Evolutionary conservation across 2,888 invertebrate species (phyloP), one percentile per base, ranked within the genome.

Genomic region (Stenodera caucasica): DNA sequence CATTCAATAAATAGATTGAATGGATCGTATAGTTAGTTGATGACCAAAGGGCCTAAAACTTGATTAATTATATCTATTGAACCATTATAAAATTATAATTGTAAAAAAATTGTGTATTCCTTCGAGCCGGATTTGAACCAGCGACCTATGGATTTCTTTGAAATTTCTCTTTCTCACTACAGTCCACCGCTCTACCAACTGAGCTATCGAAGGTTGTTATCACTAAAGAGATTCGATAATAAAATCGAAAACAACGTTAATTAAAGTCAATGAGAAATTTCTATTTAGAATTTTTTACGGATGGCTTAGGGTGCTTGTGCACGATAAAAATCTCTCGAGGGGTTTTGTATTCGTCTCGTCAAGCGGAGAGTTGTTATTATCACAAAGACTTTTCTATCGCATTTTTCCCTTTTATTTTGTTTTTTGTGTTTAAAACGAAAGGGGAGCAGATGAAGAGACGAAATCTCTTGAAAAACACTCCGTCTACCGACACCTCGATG

Each of bases 101-200:
- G 3, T 57, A 62, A 62, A 70, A 66, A 63, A 72, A 68, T 69
- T 57, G 35, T n/a, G n/a, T n/a, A 66, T 53, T 85, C 85, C 85
- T 85, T 86, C 85, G 85, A 85, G 85, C 85, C 85, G 85, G 85
- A 86, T 85, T 86, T 86, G 85, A 86, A 85, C 85, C 85, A 85
- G 85, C 84, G 85, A 85, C 85, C 85, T 86, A 86, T 85, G 84
- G 85, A 85, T 85, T 15, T 35, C 63, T 30, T 37, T 37, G 14
- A 45, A 52, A 14, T 7, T 50, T 29, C n/a, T n/a, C 7, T 5
- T n/a, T 11, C n/a, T 49, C 26, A 60, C 77, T 77, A 77, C 77
- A 78, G 77, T 77, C 77, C 77, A 77, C 77, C 77, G 76, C 77
- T 78, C 77, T 77, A 78, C 77, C 78, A 77, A 77, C 77, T 77